Percentiles rank a stretch among this genome's conserved stretches.
Conservation (phyloP, 37 sponge, comb jelly and placozoan genomes). For the Oopsacas minuta region DNA sequence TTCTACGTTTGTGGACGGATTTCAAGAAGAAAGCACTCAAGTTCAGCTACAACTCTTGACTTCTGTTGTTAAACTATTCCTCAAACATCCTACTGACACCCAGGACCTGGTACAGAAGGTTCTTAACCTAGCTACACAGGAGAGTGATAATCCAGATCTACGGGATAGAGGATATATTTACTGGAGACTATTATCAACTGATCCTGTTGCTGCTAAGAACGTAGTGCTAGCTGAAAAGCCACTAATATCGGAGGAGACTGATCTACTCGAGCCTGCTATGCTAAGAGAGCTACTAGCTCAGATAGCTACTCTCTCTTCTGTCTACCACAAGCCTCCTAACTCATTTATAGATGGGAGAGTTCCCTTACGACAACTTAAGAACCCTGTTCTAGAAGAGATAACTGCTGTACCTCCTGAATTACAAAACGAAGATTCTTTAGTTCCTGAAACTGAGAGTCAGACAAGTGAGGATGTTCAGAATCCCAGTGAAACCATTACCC, state of each 20-base stretch:
- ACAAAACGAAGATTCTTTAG: slow-evolving; percentile 22
- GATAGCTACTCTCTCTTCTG: slow-evolving; percentile 89
- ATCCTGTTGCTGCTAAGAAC: slow-evolving; percentile 95
- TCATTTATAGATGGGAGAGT: slow-evolving; percentile 93
- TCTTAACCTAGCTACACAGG: slow-evolving; percentile 92
- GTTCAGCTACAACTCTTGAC: slow-evolving; percentile 96
- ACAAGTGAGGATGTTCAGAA: slow-evolving; percentile 24
- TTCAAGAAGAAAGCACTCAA: slow-evolving; percentile 82
- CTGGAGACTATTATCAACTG: slow-evolving; percentile 95
- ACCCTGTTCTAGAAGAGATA: slow-evolving; percentile 37
- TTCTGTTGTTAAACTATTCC: slow-evolving; percentile 90
- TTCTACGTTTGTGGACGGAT: slow-evolving; percentile 70
- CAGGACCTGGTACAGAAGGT: slow-evolving; percentile 89
- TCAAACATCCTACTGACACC: slow-evolving; percentile 81
- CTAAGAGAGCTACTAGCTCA: slow-evolving; percentile 91
- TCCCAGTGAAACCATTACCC: neutral
- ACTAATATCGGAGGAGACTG: slow-evolving; percentile 95
- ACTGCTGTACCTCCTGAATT: slow-evolving; percentile 24
- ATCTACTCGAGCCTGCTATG: slow-evolving; percentile 88
- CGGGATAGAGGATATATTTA: slow-evolving; percentile 97
- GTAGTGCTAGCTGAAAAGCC: slow-evolving; percentile 98
- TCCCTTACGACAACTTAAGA: slow-evolving; percentile 40
- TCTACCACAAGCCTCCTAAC: slow-evolving; percentile 94
- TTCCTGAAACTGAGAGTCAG: slow-evolving; percentile 13
- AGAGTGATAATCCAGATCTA: slow-evolving; percentile 96